Evolutionary conservation across 2,113 vertebrate genomes (phyloP).

Genomic region (Takifugu bimaculatus): DNA sequence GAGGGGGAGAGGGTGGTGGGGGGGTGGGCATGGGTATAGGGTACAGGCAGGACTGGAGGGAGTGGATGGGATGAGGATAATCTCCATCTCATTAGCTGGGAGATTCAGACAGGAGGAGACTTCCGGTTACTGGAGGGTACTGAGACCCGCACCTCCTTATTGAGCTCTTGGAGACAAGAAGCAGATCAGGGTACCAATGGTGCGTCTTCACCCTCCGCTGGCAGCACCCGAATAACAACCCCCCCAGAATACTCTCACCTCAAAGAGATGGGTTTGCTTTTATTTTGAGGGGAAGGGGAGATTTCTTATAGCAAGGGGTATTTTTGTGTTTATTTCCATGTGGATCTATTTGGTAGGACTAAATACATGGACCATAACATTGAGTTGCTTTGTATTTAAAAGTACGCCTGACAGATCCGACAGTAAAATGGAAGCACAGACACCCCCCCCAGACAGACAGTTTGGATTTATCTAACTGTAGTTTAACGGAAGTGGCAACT

Average conservation of each 20-base stretch:
- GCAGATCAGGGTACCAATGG: conserved; percentile 42
- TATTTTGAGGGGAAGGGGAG: conserved; percentile 28
- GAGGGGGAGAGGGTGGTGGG: conserved; percentile 75
- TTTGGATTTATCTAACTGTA: too few relatives aligned
- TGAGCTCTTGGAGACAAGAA: conserved; percentile 86
- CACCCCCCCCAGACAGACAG: conserved; percentile 72
- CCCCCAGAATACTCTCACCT: conserved; percentile 83
- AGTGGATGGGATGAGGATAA: conserved; percentile 87
- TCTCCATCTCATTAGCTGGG: conserved; percentile 91
- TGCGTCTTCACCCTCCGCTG: conserved; percentile 69
- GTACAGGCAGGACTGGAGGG: conserved; percentile 63
- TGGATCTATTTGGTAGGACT: conserved; percentile 71
- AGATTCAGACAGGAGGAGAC: conserved; percentile 80
- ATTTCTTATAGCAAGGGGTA: conserved; percentile 14
- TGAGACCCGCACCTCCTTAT: conserved; percentile 77
- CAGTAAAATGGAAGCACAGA: conserved; percentile 60
- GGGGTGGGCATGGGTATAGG: conserved; percentile 52
- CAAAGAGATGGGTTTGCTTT: conserved; percentile 38
- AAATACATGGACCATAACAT: too few relatives aligned
- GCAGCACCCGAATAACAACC: conserved; percentile 81
- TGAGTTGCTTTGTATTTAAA: conserved; percentile 56
- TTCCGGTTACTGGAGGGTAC: conserved; percentile 72
- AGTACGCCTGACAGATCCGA: conserved; percentile 47
- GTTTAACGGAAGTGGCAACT: not conserved
- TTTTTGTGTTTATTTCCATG: conserved; percentile 32